A percentile compares a stretch with the other conserved stretches of the same genome.
phyloP scores from a whole-genome alignment of 2,113 vertebrate genomes.

The Sclerurus mexicanus region DNA sequence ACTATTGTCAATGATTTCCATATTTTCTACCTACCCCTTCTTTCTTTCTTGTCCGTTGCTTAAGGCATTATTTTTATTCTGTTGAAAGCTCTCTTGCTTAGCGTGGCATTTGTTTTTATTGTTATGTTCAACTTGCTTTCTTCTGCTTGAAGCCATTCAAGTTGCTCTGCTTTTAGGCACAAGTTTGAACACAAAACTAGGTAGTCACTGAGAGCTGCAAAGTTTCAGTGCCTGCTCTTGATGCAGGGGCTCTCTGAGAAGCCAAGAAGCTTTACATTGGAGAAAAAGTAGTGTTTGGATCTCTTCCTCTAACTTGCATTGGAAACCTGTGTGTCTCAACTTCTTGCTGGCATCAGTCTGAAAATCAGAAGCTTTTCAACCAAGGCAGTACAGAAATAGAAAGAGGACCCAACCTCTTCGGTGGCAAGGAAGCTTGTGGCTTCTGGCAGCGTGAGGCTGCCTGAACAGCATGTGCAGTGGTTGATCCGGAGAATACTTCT shows the following conservation, averaged over 20 bases:
- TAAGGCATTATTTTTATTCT: neutral
- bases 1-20: neutral
- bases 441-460: neutral
- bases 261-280: neutral
- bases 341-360: neutral
- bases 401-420: fast-evolving
- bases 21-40: neutral
- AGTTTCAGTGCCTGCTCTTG: neutral
- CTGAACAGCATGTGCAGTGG: neutral
- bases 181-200: neutral
- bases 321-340: neutral
- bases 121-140: neutral
- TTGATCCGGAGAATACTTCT: neutral
- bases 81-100: neutral
- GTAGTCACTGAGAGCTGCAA: neutral
- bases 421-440: neutral
- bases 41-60: neutral
- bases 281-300: neutral
- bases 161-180: fast-evolving
- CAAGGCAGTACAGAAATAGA: neutral
- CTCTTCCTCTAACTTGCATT: neutral
- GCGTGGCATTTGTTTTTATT: neutral
- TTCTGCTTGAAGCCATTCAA: neutral
- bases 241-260: neutral
- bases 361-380: neutral